A percentile compares a stretch with the other conserved stretches of the same genome.
Evolutionary conservation across 2,888 invertebrate genomes (phyloP).

Genomic region (Philonicus albiceps): DNA sequence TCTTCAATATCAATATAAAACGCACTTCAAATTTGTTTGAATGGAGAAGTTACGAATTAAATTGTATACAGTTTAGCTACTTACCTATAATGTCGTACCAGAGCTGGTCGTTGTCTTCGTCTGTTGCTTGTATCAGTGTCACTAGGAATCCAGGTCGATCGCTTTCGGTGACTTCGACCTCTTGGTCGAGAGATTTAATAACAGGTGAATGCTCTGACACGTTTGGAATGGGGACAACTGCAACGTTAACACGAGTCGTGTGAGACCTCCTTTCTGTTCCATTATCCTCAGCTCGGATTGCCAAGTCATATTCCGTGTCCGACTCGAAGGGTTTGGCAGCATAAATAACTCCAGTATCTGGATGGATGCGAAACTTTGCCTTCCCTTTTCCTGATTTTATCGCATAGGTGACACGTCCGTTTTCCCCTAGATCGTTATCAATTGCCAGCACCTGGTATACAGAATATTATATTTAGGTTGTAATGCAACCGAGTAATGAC

Average conservation of each 20-base stretch:
- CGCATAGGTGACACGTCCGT: slow-evolving; percentile 84
- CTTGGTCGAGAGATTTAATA: slow-evolving; percentile 71
- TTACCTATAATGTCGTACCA: slow-evolving; percentile 91
- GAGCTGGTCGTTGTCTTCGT: slow-evolving; percentile 84
- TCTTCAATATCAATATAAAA: background rate
- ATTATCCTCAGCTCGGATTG: slow-evolving; percentile 75
- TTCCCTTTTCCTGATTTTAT: slow-evolving; percentile 80
- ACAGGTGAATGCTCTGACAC: slow-evolving; percentile 70
- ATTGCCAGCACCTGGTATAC: slow-evolving; percentile 75
- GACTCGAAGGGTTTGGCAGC: slow-evolving; percentile 75
- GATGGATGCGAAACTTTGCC: slow-evolving; percentile 83
- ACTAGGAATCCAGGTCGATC: slow-evolving; percentile 89
- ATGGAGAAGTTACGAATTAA: background rate
- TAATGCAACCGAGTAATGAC: background rate
- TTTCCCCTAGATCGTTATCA: slow-evolving; percentile 82
- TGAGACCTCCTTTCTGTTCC: slow-evolving; percentile 78
- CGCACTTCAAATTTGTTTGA: background rate
- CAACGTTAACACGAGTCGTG: slow-evolving; percentile 78
- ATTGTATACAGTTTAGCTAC: slow-evolving; percentile 55
- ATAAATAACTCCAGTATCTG: slow-evolving; percentile 81
- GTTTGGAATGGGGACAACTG: slow-evolving; percentile 69
- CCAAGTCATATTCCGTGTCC: slow-evolving; percentile 65
- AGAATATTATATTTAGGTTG: background rate
- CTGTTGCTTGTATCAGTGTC: slow-evolving; percentile 82
- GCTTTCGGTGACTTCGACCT: slow-evolving; percentile 81